Conservation (phyloP, 2,797 vertebrate species). For the Echeneis naucrates region DNA sequence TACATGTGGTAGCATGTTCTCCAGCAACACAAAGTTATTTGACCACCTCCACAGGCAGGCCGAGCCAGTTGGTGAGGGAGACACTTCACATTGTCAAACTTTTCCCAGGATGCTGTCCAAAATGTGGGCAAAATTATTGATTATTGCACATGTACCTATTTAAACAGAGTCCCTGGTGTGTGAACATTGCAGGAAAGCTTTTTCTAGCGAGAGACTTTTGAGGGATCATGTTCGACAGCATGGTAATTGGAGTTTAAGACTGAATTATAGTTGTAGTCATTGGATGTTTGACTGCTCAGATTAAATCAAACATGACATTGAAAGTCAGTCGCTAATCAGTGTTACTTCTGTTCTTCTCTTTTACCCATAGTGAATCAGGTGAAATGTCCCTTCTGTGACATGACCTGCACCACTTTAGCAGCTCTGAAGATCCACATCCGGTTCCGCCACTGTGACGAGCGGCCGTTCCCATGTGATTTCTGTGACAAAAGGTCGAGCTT, state of each 20-base stretch:
- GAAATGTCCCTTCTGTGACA: slow-evolving; percentile 81
- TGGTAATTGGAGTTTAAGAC: slow-evolving; percentile 56
- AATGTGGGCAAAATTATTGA: not conserved
- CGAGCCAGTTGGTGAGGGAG: slow-evolving; percentile 77
- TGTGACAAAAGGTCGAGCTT: slow-evolving; percentile 80
- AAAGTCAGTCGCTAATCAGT: slow-evolving; percentile 3
- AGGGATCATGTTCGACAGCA: slow-evolving; percentile 82
- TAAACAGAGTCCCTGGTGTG: slow-evolving; percentile 82
- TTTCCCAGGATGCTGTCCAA: not conserved
- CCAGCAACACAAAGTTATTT: slow-evolving; percentile 85
- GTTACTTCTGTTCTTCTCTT: not conserved
- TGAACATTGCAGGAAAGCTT: slow-evolving; percentile 84
- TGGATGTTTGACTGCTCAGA: not conserved
- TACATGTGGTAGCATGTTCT: slow-evolving; percentile 85
- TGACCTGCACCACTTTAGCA: slow-evolving; percentile 81
- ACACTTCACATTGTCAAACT: not conserved
- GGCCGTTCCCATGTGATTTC: slow-evolving; percentile 84
- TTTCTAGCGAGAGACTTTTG: slow-evolving; percentile 85
- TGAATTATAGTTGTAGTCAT: not conserved
- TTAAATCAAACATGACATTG: too few species aligned
- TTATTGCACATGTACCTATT: slow-evolving; percentile 13
- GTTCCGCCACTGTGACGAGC: slow-evolving; percentile 84
- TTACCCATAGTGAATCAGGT: slow-evolving; percentile 75
- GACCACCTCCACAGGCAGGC: slow-evolving; percentile 84
- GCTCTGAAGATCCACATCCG: slow-evolving; percentile 85